Base-by-base conservation (phyloP, 2,797 vertebrate species). In the Syngnathus rostellatus region DNA sequence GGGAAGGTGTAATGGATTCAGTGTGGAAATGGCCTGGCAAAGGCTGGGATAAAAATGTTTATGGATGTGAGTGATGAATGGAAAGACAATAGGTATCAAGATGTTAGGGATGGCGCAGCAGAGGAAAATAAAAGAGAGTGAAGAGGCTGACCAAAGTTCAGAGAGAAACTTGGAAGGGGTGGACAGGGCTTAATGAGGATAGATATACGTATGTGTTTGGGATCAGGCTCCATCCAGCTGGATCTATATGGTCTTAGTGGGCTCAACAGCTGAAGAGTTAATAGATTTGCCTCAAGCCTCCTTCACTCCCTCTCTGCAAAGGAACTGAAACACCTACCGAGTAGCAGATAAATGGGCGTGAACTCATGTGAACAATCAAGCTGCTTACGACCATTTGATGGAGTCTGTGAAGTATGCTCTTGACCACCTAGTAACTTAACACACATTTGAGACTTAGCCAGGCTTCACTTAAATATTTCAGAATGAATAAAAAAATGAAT, bases 1-100 rank as follows among this genome's bases (percentile, higher is more conserved):
- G 69, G 65, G 68, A 76, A 77, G 63, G 71, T 41, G 60, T 75
- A 82, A 85, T 84, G 66, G 82, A 74, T 84, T 83, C 75, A 76
- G 71, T 72, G 78, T 80, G 76, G 76, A 75, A 86, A 83, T 73
- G 72, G 73, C 72, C 74, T 41, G 23, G 68, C 21, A 50, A 59
- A 73, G 67, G 75, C 69, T 64, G 65, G 65, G 76, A 69, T 46
- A 59, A 69, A 43, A 80, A 10, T 55, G 62, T 64, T 70, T 74
- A 74, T 68, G 57, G 68, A 54, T 66, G 55, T 69, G 75, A 75
- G 70, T 72, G 75, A 84, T 81, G 75, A 73, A 73, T 73, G 71
- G 60, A 50, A 71, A 76, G 58, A 69, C 64, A 73, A 58, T 57
- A 70, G 67, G 55, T 59, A 75, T 55, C 62, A 69, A 71, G 64